Evolutionary conservation across 2,888 invertebrate genomes (phyloP).

Genomic region (Drosophila flavopinicola): DNA sequence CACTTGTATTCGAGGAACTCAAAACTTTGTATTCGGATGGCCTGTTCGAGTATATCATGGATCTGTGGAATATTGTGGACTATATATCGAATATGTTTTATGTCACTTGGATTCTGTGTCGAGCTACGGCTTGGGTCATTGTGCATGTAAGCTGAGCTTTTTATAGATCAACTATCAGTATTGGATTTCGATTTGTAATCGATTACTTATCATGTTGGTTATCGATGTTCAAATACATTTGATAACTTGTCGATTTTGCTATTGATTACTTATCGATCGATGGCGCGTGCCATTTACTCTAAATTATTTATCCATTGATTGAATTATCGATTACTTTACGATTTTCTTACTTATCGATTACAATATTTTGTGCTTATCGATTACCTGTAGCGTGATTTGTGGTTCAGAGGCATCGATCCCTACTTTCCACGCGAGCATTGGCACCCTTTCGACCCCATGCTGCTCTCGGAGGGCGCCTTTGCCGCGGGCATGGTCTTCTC

Average conservation of each 20-base stretch:
- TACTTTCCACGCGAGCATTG: slow-evolving; percentile 95
- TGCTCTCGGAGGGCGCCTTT: slow-evolving; percentile 95
- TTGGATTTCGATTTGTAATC: background rate
- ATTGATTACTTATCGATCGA: too few relatives aligned
- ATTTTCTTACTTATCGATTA: background rate
- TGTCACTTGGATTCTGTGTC: slow-evolving; percentile 95
- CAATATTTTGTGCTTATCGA: background rate
- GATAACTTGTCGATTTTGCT: too few relatives aligned
- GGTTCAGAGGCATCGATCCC: slow-evolving; percentile 88
- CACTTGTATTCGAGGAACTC: slow-evolving; percentile 97
- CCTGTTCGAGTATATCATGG: slow-evolving; percentile 94
- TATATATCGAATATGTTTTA: slow-evolving; percentile 98
- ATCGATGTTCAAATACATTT: too few relatives aligned
- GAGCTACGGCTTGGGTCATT: slow-evolving; percentile 94
- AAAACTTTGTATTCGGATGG: slow-evolving; percentile 96
- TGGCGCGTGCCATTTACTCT: too few relatives aligned
- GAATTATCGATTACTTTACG: too few relatives aligned
- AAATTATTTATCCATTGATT: background rate
- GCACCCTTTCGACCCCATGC: slow-evolving; percentile 98
- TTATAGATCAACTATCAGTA: too few relatives aligned
- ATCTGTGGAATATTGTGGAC: slow-evolving; percentile 99
- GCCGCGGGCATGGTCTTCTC: slow-evolving; percentile 99
- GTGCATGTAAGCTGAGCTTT: slow-evolving; percentile 89
- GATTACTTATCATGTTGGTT: background rate
- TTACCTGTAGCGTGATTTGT: slow-evolving; percentile 87